These are phyloP conservation scores for Microtus pennsylvanicus DNA, from an alignment of 2,113 vertebrate genomes.

Conservation along the genomic window DNA sequence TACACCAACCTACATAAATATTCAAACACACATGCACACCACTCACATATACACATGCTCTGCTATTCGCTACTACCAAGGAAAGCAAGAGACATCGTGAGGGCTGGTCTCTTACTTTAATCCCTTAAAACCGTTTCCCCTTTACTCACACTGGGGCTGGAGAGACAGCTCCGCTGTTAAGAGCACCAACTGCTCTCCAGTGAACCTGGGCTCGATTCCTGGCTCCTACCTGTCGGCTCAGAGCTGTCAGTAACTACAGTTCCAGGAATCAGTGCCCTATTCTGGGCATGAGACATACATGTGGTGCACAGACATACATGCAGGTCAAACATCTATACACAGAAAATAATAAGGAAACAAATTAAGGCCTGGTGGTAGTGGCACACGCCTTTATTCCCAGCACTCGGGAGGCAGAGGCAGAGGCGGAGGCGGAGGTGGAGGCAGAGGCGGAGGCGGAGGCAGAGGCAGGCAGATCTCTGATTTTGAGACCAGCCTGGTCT, in stretches of 20 bases:
- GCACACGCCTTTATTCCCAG: too few relatives aligned
- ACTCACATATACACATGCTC: background rate
- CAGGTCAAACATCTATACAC: background rate
- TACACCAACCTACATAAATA: background rate
- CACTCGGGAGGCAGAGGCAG: too few relatives aligned
- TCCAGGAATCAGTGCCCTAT: background rate
- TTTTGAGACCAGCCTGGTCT: background rate
- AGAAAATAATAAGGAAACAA: too few relatives aligned
- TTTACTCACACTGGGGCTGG: background rate
- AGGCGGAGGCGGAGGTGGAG: rapidly evolving
- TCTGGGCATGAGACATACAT: background rate
- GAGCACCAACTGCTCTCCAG: too few relatives aligned
- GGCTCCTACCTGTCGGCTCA: background rate
- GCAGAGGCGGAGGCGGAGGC: too few relatives aligned
- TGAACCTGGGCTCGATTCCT: background rate
- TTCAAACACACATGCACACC: too few relatives aligned
- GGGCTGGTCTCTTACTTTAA: background rate
- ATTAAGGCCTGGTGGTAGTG: background rate
- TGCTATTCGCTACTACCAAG: background rate
- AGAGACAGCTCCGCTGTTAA: background rate
- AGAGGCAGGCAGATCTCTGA: too few relatives aligned
- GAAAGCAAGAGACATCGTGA: background rate
- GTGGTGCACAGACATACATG: background rate
- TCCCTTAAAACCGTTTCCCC: background rate
- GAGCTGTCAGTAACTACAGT: background rate